phyloP scores from a whole-genome alignment of 2,888 invertebrate species.

The Apodemia duryi region DNA sequence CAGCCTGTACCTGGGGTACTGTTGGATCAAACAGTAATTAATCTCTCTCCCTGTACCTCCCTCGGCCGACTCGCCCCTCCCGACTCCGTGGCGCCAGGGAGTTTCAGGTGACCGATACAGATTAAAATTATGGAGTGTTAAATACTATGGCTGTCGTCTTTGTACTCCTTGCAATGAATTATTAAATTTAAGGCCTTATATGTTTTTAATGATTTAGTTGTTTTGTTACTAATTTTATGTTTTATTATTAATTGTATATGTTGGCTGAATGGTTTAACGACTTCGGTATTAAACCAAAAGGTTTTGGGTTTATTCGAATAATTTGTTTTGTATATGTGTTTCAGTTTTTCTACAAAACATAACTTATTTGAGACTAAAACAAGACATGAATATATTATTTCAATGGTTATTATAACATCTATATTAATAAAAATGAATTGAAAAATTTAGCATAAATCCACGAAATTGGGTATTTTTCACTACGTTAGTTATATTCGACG shows the following conservation, averaged over 20 bases:
- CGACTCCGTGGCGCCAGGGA: conserved; percentile 52
- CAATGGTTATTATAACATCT: too few species aligned
- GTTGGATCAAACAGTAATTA: conserved; percentile 70
- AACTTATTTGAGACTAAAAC: too few species aligned
- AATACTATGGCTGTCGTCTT: conserved; percentile 15
- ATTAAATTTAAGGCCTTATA: conserved; percentile 3
- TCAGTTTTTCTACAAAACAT: too few species aligned
- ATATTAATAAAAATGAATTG: too few species aligned
- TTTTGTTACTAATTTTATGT: not conserved
- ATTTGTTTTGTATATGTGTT: too few species aligned
- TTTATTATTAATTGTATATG: not conserved
- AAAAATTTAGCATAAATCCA: too few species aligned
- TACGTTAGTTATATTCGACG: too few species aligned
- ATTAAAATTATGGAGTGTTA: conserved; percentile 19
- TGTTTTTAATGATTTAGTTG: not conserved
- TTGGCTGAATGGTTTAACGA: too few species aligned
- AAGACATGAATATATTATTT: too few species aligned
- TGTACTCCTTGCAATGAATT: not conserved
- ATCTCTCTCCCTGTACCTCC: conserved; percentile 44
- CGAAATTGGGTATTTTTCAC: too few species aligned
- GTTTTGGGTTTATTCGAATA: too few species aligned
- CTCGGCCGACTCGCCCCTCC: conserved; percentile 28
- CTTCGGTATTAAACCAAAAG: too few species aligned
- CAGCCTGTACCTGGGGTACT: conserved; percentile 51
- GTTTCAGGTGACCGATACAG: conserved; percentile 51